These are phyloP conservation scores for Ditylenchus dipsaci DNA, from an alignment of 1,140 invertebrate genomes.

Conservation along the genomic window DNA sequence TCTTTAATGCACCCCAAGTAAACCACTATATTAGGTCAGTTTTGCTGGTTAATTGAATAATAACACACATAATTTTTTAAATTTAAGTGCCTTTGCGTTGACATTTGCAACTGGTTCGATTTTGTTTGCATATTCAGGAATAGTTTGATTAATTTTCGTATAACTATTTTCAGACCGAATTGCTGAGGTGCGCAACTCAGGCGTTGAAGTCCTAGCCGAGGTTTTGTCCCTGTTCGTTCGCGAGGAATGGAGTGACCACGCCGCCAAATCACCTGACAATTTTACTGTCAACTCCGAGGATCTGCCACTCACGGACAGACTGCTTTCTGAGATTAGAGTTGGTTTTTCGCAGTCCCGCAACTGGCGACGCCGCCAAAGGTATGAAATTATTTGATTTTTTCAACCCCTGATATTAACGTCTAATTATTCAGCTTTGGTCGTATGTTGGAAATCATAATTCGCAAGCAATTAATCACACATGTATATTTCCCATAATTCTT, in stretches of 20 bases:
- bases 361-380: slow-evolving; percentile 26
- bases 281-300: neutral
- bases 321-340: slow-evolving; percentile 16
- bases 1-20: slow-evolving; percentile 10
- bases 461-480: neutral
- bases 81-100: slow-evolving; percentile 24
- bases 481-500: no score
- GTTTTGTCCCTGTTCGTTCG: slow-evolving; percentile 13
- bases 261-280: neutral
- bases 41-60: no score
- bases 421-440: slow-evolving; percentile 28
- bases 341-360: slow-evolving; percentile 24
- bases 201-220: slow-evolving; percentile 8
- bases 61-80: no score
- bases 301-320: slow-evolving; percentile 18
- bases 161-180: slow-evolving; percentile 14
- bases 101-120: slow-evolving; percentile 23
- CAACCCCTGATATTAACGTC: slow-evolving; percentile 8
- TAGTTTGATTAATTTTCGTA: neutral
- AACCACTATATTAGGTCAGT: slow-evolving; percentile 10
- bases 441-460: slow-evolving; percentile 8
- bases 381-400: neutral
- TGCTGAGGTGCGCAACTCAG: slow-evolving; percentile 23
- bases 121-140: neutral
- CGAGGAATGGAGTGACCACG: slow-evolving; percentile 10